phyloP scores from a whole-genome alignment of 2,113 vertebrate genomes.

The Hyperopisus bebe region DNA sequence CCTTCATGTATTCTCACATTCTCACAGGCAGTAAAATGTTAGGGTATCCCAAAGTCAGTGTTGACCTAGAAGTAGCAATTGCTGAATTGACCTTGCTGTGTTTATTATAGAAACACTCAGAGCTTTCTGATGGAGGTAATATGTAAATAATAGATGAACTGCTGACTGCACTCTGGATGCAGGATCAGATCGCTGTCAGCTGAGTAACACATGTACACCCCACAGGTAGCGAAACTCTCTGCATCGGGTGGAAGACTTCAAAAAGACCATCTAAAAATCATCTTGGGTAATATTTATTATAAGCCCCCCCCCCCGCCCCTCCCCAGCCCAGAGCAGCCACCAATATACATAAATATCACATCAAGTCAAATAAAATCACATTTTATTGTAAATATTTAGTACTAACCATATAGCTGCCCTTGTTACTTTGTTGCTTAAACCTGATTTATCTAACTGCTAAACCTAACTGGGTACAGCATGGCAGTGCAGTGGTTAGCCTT shows the following conservation, averaged over 20 bases:
- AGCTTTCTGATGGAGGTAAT: slow-evolving; percentile 57
- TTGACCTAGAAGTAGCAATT: slow-evolving; percentile 45
- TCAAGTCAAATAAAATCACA: neutral
- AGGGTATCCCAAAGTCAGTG: slow-evolving; percentile 6
- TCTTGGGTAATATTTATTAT: neutral
- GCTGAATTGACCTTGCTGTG: slow-evolving; percentile 47
- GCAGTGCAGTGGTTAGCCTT: neutral
- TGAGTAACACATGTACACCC: neutral
- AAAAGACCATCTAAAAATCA: neutral
- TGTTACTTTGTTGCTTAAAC: neutral
- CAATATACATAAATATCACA: neutral
- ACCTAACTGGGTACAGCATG: neutral
- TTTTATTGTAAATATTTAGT: neutral
- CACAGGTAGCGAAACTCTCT: neutral
- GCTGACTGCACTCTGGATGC: slow-evolving; percentile 55
- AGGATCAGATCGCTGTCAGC: neutral
- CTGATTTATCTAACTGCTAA: neutral
- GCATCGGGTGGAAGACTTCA: neutral
- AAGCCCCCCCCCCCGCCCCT: neutral
- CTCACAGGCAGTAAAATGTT: neutral
- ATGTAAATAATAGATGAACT: slow-evolving; percentile 70
- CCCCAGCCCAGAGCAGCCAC: neutral
- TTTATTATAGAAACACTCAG: slow-evolving; percentile 63
- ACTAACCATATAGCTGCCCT: neutral
- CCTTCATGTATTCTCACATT: neutral